Evolutionary conservation across 2,797 vertebrate genomes (phyloP), one percentile per base, ranked within the genome.

Genomic region (Poecilia velifera): DNA sequence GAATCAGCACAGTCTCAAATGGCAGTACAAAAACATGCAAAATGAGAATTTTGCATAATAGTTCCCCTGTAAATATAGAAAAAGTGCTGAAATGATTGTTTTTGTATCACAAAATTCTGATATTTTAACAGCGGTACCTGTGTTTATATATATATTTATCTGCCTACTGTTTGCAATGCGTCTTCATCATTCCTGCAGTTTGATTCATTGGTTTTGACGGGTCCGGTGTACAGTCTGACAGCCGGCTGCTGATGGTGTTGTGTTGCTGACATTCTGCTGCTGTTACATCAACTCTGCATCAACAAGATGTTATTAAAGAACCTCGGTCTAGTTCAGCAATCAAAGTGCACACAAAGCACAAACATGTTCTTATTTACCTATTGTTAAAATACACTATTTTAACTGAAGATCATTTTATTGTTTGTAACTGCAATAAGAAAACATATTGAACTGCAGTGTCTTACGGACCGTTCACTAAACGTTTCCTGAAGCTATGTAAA

Each of bases 401-500:
- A 13, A 20, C 49, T 73, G 82, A 68, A 25, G 6, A 68, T 41
- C 20, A 41, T 20, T 80, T 72, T 84, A 45, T 51, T 39, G 64
- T 51, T 41, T 6, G 16, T 0, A 72, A 74, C 25, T 49, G n/a
- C 22, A 34, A 16, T 31, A 62, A 39, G 76, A 4, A 22, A 72
- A 64, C 14, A 2, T 4, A 57, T 62, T 49, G 71, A 72, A 82
- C 83, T 49, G 6, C 20, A 31, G 72, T 73, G 76, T 73, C 12
- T 20, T 36, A 12, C n/a, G 53, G 75, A 57, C 14, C 39, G 53
- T 41, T 71, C 51, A 31, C 66, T 39, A 51, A 79, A 59, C 77
- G 57, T 80, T 87, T 88, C 82, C 83, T 81, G 86, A 72, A 82
- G 77, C 82, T 73, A 66, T 79, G 83, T 86, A 75, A 57, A 88